Conservation (phyloP, 2,888 invertebrate genomes). For the Kryphioiulus occultus region DNA sequence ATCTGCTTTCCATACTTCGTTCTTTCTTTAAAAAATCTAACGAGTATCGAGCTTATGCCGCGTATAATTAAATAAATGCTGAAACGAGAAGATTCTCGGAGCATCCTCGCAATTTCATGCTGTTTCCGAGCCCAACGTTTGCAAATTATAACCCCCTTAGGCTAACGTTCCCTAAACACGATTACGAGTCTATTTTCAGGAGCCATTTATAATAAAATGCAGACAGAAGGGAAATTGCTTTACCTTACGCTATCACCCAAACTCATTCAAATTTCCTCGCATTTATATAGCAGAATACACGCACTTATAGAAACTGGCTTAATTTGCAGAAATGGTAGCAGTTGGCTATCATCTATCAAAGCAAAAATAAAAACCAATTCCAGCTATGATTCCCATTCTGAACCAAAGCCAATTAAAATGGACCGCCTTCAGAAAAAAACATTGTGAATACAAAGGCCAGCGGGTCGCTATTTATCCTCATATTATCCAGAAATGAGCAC, state of each 20-base stretch:
- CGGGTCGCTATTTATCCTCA: no score
- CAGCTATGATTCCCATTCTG: neutral
- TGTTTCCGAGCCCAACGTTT: neutral
- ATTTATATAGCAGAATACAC: slow-evolving; percentile 1
- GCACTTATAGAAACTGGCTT: neutral
- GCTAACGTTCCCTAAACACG: slow-evolving; percentile 22
- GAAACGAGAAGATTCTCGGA: neutral
- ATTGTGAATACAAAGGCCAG: neutral
- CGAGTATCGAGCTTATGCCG: slow-evolving; percentile 6
- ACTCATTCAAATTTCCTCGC: slow-evolving; percentile 32
- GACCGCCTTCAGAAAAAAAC: neutral
- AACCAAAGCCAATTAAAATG: neutral
- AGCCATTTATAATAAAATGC: slow-evolving; percentile 40
- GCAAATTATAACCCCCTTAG: slow-evolving; percentile 39
- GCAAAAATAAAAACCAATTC: neutral
- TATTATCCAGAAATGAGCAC: neutral
- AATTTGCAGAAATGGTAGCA: neutral
- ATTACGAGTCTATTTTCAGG: slow-evolving; percentile 35
- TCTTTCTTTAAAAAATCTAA: neutral
- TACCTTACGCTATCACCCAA: slow-evolving; percentile 11
- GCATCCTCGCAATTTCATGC: slow-evolving; percentile 13
- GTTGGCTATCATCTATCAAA: neutral
- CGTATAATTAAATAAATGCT: neutral
- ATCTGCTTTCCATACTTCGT: neutral
- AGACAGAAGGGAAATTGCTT: slow-evolving; percentile 39